A percentile compares a stretch with the other conserved stretches of the same genome.
Evolutionary conservation across 2,888 invertebrate genomes (phyloP).

Genomic region (Bugula neritina): DNA sequence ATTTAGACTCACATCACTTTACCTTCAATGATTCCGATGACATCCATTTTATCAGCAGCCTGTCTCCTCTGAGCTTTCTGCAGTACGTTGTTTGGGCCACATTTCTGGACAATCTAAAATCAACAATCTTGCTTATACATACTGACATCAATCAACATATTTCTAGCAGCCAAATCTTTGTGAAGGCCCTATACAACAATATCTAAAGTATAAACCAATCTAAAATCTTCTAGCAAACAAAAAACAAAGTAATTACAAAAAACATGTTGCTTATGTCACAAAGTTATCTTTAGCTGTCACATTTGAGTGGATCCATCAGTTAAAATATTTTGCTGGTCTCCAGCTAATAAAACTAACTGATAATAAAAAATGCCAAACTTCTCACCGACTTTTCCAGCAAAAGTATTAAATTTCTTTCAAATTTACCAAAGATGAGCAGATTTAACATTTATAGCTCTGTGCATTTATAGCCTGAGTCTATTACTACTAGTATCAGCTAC

Average conservation of each 20-base stretch:
- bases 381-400: too few species aligned
- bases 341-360: too few species aligned
- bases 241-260: too few species aligned
- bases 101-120: slow-evolving; percentile 93
- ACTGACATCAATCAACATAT: slow-evolving; percentile 91
- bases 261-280: background rate
- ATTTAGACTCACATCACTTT: slow-evolving; percentile 60
- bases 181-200: slow-evolving; percentile 88
- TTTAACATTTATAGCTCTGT: too few species aligned
- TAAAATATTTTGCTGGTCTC: too few species aligned
- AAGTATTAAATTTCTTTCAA: too few species aligned
- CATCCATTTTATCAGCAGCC: slow-evolving; percentile 99
- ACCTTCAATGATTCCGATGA: slow-evolving; percentile 94
- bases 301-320: background rate
- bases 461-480: too few species aligned
- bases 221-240: too few species aligned
- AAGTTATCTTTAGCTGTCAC: background rate
- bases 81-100: slow-evolving; percentile 92
- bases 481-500: too few species aligned
- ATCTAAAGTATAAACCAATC: too few species aligned
- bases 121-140: slow-evolving; percentile 91
- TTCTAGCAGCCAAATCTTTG: slow-evolving; percentile 92
- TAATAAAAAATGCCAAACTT: too few species aligned
- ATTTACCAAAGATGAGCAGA: too few species aligned
- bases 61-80: slow-evolving; percentile 90